phyloP scores from a whole-genome alignment of 1,140 invertebrate species.

The Drosophila sturtevanti region DNA sequence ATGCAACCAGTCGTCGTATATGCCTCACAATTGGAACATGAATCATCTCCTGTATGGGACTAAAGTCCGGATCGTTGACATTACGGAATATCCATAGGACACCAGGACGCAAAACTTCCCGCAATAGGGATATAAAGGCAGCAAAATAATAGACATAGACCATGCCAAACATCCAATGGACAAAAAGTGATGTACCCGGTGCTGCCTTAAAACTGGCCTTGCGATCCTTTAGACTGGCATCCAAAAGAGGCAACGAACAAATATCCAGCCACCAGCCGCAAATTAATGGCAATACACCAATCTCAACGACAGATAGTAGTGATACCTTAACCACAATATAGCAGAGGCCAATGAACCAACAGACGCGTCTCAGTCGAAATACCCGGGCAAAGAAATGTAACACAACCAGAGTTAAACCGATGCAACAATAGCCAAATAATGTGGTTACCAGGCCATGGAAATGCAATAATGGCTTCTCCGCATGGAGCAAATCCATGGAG shows the following conservation, averaged over 20 bases:
- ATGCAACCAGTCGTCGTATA: slow-evolving; percentile 93
- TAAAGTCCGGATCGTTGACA: slow-evolving; percentile 99
- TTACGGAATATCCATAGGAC: slow-evolving; percentile 98
- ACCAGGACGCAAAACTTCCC: slow-evolving; percentile 97
- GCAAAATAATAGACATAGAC: slow-evolving; percentile 99
- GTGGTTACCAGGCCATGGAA: slow-evolving; percentile 97
- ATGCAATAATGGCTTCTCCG: slow-evolving; percentile 89
- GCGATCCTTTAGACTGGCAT: slow-evolving; percentile 94
- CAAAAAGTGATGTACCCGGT: slow-evolving; percentile 98
- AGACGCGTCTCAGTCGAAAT: slow-evolving; percentile 90
- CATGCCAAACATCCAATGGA: slow-evolving; percentile 99
- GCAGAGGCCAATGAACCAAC: slow-evolving; percentile 94
- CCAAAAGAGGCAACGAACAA: slow-evolving; percentile 97
- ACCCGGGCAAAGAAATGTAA: slow-evolving; percentile 91
- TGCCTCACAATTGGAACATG: slow-evolving; percentile 97
- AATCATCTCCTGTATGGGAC: slow-evolving; percentile 99
- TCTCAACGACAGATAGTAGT: slow-evolving; percentile 95
- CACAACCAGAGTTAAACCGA: slow-evolving; percentile 92
- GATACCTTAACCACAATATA: slow-evolving; percentile 99
- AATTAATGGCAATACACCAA: slow-evolving; percentile 97
- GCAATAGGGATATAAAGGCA: slow-evolving; percentile 92
- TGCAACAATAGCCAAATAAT: slow-evolving; percentile 95
- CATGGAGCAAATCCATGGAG: slow-evolving; percentile 89
- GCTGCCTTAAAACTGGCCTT: slow-evolving; percentile 93
- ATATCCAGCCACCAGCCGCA: slow-evolving; percentile 99